Percentiles rank a stretch among this genome's conserved stretches.
Evolutionary conservation across 2,888 invertebrate genomes (phyloP).

Genomic region (Limenitis camilla): DNA sequence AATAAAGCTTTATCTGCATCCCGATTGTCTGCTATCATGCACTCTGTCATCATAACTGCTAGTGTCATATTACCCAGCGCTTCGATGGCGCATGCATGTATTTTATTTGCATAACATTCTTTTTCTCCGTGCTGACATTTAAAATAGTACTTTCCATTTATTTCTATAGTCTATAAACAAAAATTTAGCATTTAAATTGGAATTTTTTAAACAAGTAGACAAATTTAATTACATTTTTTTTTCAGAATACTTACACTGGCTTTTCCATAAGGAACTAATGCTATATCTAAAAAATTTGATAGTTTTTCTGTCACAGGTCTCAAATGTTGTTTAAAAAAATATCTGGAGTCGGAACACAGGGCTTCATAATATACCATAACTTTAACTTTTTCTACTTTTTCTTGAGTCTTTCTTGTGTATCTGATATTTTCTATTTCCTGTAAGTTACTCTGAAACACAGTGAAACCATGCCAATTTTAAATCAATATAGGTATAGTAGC

Average conservation of each 20-base stretch:
- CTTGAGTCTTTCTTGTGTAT: constrained; percentile 61
- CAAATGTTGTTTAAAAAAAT: constrained; percentile 85
- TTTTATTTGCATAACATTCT: constrained; percentile 88
- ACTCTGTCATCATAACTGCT: constrained; percentile 80
- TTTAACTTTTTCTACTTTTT: constrained; percentile 64
- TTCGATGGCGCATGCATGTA: constrained; percentile 86
- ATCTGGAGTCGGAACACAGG: constrained; percentile 88
- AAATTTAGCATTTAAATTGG: neutral
- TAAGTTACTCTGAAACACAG: constrained; percentile 45
- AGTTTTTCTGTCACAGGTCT: constrained; percentile 79
- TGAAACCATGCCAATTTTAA: too few species aligned
- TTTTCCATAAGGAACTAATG: constrained; percentile 90
- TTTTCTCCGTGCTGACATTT: constrained; percentile 85
- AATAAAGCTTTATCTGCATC: constrained; percentile 80
- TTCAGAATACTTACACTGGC: constrained; percentile 78
- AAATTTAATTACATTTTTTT: too few species aligned
- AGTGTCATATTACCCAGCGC: constrained; percentile 74
- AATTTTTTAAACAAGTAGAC: neutral
- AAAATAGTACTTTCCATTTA: constrained; percentile 70
- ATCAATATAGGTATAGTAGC: too few species aligned
- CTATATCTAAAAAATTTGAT: constrained; percentile 77
- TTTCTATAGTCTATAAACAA: constrained; percentile 51
- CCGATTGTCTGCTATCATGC: constrained; percentile 87
- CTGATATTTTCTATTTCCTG: constrained; percentile 60
- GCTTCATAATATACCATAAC: constrained; percentile 85